Percentiles rank a stretch among this genome's conserved stretches.
These are phyloP conservation scores for Selene dorsalis DNA, from an alignment of 2,797 vertebrate species.

Conservation along the genomic window DNA sequence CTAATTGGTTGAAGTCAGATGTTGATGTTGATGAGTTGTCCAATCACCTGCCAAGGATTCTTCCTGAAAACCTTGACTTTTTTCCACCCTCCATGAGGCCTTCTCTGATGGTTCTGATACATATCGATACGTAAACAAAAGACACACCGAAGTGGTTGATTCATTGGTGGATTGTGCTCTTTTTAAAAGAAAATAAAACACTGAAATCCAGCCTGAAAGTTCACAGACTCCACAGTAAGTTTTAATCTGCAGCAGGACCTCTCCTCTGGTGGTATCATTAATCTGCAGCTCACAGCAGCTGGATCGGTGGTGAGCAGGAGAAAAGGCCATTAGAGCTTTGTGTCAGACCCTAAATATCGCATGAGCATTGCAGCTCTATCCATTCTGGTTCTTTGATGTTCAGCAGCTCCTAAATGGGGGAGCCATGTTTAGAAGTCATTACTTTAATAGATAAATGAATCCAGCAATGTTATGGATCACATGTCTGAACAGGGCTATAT, in stretches of 20 bases:
- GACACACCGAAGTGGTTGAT: too few relatives aligned
- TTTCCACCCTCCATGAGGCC: too few relatives aligned
- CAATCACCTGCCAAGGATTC: too few relatives aligned
- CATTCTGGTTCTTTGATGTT: conserved; percentile 16
- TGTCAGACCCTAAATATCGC: conserved; percentile 43
- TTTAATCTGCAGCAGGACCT: background rate
- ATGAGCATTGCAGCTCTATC: conserved; percentile 25
- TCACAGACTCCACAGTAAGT: background rate
- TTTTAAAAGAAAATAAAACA: too few relatives aligned
- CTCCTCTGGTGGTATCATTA: background rate
- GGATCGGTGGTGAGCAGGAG: background rate
- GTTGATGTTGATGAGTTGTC: too few relatives aligned
- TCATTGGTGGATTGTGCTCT: too few relatives aligned
- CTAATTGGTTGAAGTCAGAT: too few relatives aligned
- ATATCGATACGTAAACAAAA: too few relatives aligned
- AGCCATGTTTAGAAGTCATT: conserved; percentile 20
- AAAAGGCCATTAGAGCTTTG: conserved; percentile 8
- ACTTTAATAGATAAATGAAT: conserved; percentile 10
- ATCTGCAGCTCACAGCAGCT: background rate
- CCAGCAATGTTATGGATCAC: conserved; percentile 4
- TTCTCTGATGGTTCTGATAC: too few relatives aligned
- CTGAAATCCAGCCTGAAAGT: too few relatives aligned
- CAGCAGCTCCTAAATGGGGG: conserved; percentile 25
- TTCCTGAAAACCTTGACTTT: too few relatives aligned
- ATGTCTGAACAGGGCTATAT: conserved; percentile 17